Conservation (phyloP, 92 coral and sea anemone genomes). For the Montipora capitata region DNA sequence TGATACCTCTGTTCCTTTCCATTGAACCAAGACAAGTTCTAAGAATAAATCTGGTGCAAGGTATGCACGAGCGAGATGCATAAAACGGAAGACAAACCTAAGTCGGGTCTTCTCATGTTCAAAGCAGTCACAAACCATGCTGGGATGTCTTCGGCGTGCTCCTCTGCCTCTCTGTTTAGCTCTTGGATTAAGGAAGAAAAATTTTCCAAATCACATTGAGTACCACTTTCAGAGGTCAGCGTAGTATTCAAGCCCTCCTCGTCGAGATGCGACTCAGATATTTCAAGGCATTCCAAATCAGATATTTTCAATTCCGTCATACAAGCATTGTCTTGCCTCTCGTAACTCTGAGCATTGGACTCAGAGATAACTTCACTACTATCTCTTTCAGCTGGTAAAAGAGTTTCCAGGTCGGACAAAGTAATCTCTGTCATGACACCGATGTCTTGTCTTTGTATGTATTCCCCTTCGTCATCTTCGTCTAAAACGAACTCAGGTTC, state of each 20-base stretch:
- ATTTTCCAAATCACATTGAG: conserved; percentile 76
- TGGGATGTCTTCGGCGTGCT: conserved; percentile 37
- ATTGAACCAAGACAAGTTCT: background rate
- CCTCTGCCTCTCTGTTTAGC: conserved; percentile 47
- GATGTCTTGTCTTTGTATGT: conserved; percentile 27
- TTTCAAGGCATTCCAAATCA: conserved; percentile 71
- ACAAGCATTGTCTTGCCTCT: conserved; percentile 10
- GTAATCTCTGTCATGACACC: conserved; percentile 65
- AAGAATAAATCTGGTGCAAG: background rate
- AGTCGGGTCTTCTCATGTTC: conserved; percentile 36
- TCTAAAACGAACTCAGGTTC: conserved; percentile 44
- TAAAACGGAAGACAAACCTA: conserved; percentile 66
- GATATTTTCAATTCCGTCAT: conserved; percentile 57
- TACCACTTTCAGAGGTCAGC: conserved; percentile 5
- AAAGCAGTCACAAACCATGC: conserved; percentile 75
- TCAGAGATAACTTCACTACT: background rate
- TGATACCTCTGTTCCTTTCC: too few species aligned
- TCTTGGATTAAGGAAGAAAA: conserved; percentile 54
- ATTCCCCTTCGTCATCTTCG: conserved; percentile 8
- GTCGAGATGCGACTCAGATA: conserved; percentile 16
- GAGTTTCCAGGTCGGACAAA: conserved; percentile 37
- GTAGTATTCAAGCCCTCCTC: background rate
- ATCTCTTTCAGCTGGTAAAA: conserved; percentile 20
- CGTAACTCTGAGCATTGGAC: background rate
- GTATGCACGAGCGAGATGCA: conserved; percentile 10